Evolutionary conservation across 2,888 invertebrate species (phyloP).

Genomic region (Atherix ibis): DNA sequence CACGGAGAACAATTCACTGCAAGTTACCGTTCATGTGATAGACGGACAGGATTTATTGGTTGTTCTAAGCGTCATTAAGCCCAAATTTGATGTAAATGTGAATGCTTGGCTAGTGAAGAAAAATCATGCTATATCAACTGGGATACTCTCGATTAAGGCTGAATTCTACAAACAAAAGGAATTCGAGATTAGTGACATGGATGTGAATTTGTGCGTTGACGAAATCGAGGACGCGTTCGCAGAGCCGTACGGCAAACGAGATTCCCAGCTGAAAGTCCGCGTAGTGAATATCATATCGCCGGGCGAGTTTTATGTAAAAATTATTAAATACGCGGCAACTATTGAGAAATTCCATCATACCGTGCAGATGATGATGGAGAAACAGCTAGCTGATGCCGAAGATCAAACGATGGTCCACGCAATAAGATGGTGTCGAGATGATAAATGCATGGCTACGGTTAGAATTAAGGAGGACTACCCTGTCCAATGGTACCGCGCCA

Average conservation of each 20-base stretch:
- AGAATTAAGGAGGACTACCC: constrained; percentile 31
- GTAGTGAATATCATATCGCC: constrained; percentile 39
- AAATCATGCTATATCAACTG: constrained; percentile 35
- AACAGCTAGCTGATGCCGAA: constrained; percentile 1
- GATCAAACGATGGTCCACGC: constrained; percentile 5
- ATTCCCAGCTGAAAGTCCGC: constrained; percentile 12
- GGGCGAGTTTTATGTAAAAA: constrained; percentile 42
- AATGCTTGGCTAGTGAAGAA: constrained; percentile 37
- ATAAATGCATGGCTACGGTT: constrained; percentile 35
- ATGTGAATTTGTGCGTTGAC: constrained; percentile 7
- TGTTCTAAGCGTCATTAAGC: constrained; percentile 27
- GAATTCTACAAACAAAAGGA: constrained; percentile 5
- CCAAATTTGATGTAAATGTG: constrained; percentile 32
- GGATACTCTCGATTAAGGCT: constrained; percentile 17
- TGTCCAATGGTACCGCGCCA: constrained; percentile 48
- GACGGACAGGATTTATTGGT: constrained; percentile 24
- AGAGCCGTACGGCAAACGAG: no score
- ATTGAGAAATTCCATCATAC: constrained; percentile 35
- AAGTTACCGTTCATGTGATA: constrained; percentile 26
- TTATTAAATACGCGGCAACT: constrained; percentile 33
- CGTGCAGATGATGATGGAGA: constrained; percentile 32
- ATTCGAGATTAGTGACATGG: constrained; percentile 1
- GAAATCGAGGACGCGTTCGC: background rate
- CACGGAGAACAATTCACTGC: constrained; percentile 23
- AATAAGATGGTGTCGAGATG: constrained; percentile 36